These are phyloP conservation scores for Nudaria mundana DNA, from an alignment of 2,888 invertebrate genomes.

Conservation along the genomic window DNA sequence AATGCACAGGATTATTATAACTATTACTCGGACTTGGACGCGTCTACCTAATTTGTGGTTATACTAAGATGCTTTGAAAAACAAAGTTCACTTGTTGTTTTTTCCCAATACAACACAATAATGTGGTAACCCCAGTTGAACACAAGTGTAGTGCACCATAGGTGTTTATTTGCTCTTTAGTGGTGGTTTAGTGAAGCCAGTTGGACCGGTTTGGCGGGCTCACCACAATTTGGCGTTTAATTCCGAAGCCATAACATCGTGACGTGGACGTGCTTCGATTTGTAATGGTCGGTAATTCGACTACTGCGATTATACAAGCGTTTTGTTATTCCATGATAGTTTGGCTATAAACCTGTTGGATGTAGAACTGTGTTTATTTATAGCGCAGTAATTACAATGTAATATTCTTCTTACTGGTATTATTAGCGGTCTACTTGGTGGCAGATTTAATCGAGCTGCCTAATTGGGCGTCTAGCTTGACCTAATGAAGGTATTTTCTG, in stretches of 20 bases:
- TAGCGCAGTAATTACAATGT: neutral
- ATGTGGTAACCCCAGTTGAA: neutral
- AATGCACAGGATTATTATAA: too few species aligned
- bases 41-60: too few species aligned
- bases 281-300: conserved; percentile 6
- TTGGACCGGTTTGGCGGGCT: conserved; percentile 6
- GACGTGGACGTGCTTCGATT: conserved; percentile 8
- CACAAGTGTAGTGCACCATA: conserved; percentile 1
- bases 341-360: neutral
- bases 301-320: conserved; percentile 4
- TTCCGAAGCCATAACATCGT: conserved; percentile 10
- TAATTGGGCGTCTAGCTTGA: too few species aligned
- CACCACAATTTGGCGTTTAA: conserved; percentile 9
- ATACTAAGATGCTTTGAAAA: too few species aligned
- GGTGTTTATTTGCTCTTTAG: conserved; percentile 7
- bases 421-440: too few species aligned
- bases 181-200: conserved; percentile 1
- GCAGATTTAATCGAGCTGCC: too few species aligned
- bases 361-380: neutral
- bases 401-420: neutral
- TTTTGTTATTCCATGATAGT: conserved; percentile 5
- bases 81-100: too few species aligned
- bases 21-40: too few species aligned
- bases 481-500: too few species aligned
- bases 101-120: too few species aligned